A percentile compares a stretch with the other conserved stretches of the same genome.
Evolutionary conservation across 2,797 vertebrate genomes (phyloP).

Genomic region (Schizopygopsis malacanthus): DNA sequence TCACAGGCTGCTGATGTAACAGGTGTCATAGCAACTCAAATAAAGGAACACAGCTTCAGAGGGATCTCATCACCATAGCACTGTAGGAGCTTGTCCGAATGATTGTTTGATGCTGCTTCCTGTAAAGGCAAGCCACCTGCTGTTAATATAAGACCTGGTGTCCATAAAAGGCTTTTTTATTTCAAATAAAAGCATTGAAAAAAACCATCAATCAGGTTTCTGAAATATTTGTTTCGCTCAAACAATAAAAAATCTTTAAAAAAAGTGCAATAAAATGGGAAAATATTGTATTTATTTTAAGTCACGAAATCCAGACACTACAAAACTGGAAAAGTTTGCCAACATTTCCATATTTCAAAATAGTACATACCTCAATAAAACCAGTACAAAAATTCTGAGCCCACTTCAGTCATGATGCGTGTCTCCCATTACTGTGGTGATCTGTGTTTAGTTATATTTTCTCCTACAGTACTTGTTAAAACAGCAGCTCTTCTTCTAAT

Average conservation of each 20-base stretch:
- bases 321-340: neutral
- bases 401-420: constrained; percentile 10
- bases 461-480: constrained; percentile 17
- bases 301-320: neutral
- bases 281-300: neutral
- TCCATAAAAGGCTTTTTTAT: neutral
- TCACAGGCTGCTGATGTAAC: constrained; percentile 52
- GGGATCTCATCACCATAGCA: constrained; percentile 23
- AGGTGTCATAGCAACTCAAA: constrained; percentile 47
- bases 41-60: constrained; percentile 24
- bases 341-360: neutral
- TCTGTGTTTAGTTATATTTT: constrained; percentile 19
- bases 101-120: constrained; percentile 12
- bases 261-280: neutral
- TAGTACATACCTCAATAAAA: constrained; percentile 18
- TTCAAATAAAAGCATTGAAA: neutral
- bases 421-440: constrained; percentile 6
- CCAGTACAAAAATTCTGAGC: neutral
- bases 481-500: constrained; percentile 50
- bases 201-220: neutral
- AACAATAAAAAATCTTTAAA: too few relatives aligned
- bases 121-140: constrained; percentile 2
- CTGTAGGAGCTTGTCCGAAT: neutral
- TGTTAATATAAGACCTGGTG: neutral
- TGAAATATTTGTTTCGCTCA: neutral